A percentile compares a stretch with the other conserved stretches of the same genome.
phyloP scores from a whole-genome alignment of 1,140 invertebrate genomes.

The Oncopeltus fasciatus region DNA sequence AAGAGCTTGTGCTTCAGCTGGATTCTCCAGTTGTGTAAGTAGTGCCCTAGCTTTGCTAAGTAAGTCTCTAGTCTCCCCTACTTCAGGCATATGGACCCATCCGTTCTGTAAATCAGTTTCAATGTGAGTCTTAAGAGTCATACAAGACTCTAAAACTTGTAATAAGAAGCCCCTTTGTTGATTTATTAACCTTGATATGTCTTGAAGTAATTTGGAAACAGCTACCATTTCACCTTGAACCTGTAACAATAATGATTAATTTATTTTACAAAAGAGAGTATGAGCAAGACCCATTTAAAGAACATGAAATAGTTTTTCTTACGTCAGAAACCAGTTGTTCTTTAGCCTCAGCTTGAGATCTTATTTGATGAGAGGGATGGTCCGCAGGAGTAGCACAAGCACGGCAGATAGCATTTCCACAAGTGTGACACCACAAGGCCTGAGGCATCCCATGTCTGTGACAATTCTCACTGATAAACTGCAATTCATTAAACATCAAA shows the following conservation, averaged over 20 bases:
- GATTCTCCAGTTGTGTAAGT: slow-evolving; percentile 38
- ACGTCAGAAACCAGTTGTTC: slow-evolving; percentile 48
- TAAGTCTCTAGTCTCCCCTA: slow-evolving; percentile 45
- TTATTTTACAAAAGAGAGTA: neutral
- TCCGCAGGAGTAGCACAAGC: slow-evolving; percentile 47
- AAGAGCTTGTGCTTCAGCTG: slow-evolving; percentile 39
- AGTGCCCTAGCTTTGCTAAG: slow-evolving; percentile 43
- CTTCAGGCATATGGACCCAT: slow-evolving; percentile 43
- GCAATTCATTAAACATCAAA: slow-evolving; percentile 6
- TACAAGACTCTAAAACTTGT: slow-evolving; percentile 55
- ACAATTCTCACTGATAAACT: slow-evolving; percentile 40
- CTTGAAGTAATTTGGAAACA: slow-evolving; percentile 39
- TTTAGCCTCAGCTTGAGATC: slow-evolving; percentile 48
- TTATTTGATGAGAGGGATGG: slow-evolving; percentile 48
- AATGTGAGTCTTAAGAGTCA: slow-evolving; percentile 53
- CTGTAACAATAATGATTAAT: slow-evolving; percentile 23
- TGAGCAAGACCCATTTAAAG: neutral
- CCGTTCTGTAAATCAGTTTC: slow-evolving; percentile 53
- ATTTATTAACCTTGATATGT: slow-evolving; percentile 45
- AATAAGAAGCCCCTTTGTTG: slow-evolving; percentile 53
- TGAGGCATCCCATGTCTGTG: slow-evolving; percentile 55
- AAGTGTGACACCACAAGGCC: slow-evolving; percentile 55
- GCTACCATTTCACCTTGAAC: slow-evolving; percentile 36
- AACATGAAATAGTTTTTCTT: slow-evolving; percentile 23
- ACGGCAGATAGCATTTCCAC: slow-evolving; percentile 44